Evolutionary conservation across 2,888 invertebrate genomes (phyloP).

Genomic region (Malacosoma neustria): DNA sequence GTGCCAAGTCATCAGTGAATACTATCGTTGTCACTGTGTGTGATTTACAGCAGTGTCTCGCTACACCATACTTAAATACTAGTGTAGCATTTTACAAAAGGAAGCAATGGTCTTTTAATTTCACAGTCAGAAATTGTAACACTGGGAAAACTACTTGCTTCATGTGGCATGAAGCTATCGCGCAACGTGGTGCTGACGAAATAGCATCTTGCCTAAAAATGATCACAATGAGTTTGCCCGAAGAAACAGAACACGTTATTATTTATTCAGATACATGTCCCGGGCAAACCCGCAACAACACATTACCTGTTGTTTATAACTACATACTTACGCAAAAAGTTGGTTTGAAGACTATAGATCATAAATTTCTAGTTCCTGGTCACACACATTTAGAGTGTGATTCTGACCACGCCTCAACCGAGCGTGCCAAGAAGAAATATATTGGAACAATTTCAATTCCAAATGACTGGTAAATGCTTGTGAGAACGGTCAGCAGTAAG

Average conservation of each 20-base stretch:
- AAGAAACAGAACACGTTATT: conserved; percentile 6
- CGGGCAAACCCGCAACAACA: conserved; percentile 4
- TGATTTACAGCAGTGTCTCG: conserved; percentile 3
- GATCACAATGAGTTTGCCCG: conserved; percentile 3
- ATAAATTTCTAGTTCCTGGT: conserved; percentile 3
- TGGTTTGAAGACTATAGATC: conserved; percentile 2
- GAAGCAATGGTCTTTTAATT: conserved; percentile 7
- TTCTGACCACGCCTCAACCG: conserved; percentile 5
- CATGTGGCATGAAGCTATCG: conserved; percentile 5
- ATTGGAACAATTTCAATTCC: conserved; percentile 1
- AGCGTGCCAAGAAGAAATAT: conserved; percentile 1
- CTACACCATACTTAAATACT: conserved; percentile 3
- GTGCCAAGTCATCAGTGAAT: conserved; percentile 4
- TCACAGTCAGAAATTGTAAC: conserved; percentile 5
- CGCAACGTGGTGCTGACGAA: conserved; percentile 3
- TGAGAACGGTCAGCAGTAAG: conserved; percentile 10
- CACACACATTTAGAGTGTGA: conserved; percentile 6
- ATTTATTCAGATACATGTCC: conserved; percentile 5
- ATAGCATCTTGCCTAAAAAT: conserved; percentile 3
- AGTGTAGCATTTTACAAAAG: conserved; percentile 1
- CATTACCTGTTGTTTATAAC: neutral
- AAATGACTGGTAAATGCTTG: conserved; percentile 7
- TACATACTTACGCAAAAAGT: conserved; percentile 2
- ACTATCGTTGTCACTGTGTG: conserved; percentile 1
- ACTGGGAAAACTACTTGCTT: conserved; percentile 7